Evolutionary conservation across 2,888 invertebrate genomes (phyloP).

Genomic region (Ennomos quercinarius): DNA sequence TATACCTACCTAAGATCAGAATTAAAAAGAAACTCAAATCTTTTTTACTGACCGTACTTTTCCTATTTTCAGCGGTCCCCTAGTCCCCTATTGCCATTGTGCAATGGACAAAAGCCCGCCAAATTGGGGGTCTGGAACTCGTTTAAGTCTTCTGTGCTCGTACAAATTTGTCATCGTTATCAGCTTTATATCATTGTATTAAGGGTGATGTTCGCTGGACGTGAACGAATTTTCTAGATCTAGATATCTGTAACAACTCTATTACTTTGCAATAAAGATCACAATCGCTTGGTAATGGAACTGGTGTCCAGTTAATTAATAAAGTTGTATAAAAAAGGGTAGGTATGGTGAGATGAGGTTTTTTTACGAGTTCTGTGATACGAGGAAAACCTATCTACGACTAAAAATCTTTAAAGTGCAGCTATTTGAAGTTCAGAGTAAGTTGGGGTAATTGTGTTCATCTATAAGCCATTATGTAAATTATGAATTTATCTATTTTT

Average conservation of each 20-base stretch:
- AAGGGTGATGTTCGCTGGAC: slow-evolving; percentile 4
- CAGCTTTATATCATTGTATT: not conserved
- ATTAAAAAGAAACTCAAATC: too few relatives aligned
- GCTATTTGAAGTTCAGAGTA: too few relatives aligned
- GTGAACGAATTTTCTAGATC: not conserved
- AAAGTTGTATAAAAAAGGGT: too few relatives aligned
- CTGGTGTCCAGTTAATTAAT: not conserved
- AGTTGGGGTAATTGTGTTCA: too few relatives aligned
- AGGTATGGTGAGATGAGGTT: not conserved
- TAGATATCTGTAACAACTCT: not conserved
- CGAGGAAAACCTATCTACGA: not conserved
- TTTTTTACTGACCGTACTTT: slow-evolving; percentile 12
- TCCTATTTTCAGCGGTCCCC: slow-evolving; percentile 16
- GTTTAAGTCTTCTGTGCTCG: too few relatives aligned
- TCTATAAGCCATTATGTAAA: too few relatives aligned
- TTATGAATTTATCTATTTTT: too few relatives aligned
- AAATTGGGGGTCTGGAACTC: slow-evolving; percentile 19
- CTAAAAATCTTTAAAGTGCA: too few relatives aligned
- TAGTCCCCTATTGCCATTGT: slow-evolving; percentile 17
- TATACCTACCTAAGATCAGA: too few relatives aligned
- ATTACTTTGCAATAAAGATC: slow-evolving; percentile 3
- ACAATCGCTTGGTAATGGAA: not conserved
- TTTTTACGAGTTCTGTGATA: not conserved
- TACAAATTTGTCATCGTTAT: not conserved
- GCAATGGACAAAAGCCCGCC: slow-evolving; percentile 14